phyloP scores from a whole-genome alignment of 2,888 invertebrate species.

The Acholoe squamosa region DNA sequence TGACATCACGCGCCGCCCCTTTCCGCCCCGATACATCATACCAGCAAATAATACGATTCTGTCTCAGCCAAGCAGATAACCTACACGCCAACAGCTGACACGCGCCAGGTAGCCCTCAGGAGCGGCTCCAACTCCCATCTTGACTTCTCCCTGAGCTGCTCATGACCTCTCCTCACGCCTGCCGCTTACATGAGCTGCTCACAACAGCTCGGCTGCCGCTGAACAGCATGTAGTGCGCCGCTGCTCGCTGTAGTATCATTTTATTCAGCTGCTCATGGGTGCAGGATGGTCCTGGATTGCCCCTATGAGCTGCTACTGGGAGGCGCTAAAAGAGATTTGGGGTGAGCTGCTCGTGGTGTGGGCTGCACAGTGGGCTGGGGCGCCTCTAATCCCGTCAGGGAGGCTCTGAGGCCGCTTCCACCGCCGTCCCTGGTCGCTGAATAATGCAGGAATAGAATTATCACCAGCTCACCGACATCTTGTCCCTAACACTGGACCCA shows the following conservation, averaged over 20 bases:
- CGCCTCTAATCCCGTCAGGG: conserved; percentile 16
- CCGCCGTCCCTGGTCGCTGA: conserved; percentile 30
- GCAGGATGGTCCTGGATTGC: background rate
- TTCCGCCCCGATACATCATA: conserved; percentile 38
- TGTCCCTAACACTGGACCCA: conserved; percentile 1
- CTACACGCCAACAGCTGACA: background rate
- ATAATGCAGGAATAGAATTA: conserved; percentile 46
- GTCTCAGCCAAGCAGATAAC: background rate
- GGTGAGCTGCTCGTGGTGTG: conserved; percentile 27
- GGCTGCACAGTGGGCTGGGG: background rate
- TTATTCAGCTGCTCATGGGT: background rate
- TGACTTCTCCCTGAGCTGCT: background rate
- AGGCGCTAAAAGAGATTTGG: too few species aligned
- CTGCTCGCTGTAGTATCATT: background rate
- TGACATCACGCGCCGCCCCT: background rate
- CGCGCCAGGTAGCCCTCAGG: background rate
- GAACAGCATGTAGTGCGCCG: too few species aligned
- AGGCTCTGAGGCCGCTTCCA: background rate
- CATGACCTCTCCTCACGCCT: background rate
- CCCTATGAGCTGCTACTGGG: background rate
- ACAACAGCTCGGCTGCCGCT: background rate
- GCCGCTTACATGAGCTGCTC: background rate
- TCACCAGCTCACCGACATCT: conserved; percentile 39
- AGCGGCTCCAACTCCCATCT: background rate
- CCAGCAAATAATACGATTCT: conserved; percentile 4